Evolutionary conservation across 1,140 invertebrate species (phyloP), one percentile per base, ranked within the genome.

Genomic region (Drosophila parvula): DNA sequence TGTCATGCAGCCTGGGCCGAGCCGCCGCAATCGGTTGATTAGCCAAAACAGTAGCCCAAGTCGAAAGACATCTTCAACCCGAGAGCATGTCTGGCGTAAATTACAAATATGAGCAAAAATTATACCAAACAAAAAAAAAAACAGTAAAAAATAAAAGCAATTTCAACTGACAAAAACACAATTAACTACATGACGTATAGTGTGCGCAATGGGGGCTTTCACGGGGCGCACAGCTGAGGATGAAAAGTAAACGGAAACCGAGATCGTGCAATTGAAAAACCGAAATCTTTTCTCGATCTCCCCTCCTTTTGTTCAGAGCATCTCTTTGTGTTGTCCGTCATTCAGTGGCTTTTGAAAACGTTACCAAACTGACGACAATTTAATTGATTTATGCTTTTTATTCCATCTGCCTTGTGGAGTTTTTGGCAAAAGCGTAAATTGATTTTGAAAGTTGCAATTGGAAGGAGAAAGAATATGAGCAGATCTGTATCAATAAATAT

Each of bases 131-230:
- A n/a, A n/a, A n/a, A n/a, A n/a, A n/a, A n/a, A n/a, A n/a, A n/a
- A n/a, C n/a, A n/a, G n/a, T n/a, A 60, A 59, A 70, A 32, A 53
- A 70, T 47, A 61, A 67, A 56, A 68, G 62, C 73, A 79, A 84
- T 84, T 84, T 57, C 40, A 77, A 59, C 81, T 85, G 82, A 78
- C 81, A 84, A 85, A 84, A 85, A 85, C 63, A 79, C 79, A 85
- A 85, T 86, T 86, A 82, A 76, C 64, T 64, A 71, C 64, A 86
- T 60, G 71, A 68, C 76, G 70, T 80, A 75, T 28, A 57, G 28
- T 11, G 14, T 16, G 47, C 59, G 56, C 43, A 53, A 38, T 41
- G 51, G 14, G 11, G 34, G 16, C 36, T 67, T 67, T 67, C 61
- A 38, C 48, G n/a, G 30, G 18, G 12, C 60, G 18, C 34, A 22